These are phyloP conservation scores for Agrotis clavis DNA, from an alignment of 2,888 invertebrate species.

Conservation along the genomic window DNA sequence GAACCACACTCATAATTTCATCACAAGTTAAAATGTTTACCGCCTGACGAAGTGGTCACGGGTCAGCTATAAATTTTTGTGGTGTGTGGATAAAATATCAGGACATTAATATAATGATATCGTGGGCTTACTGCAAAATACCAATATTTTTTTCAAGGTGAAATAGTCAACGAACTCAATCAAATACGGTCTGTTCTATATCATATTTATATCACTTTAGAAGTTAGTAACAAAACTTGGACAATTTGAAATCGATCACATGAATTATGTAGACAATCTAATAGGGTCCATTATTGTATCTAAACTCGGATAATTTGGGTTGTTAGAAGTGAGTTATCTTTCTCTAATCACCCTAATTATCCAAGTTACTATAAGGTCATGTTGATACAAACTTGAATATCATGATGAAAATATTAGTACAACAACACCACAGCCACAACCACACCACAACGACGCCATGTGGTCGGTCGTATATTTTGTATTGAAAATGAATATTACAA, in stretches of 20 bases:
- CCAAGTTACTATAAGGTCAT: neutral
- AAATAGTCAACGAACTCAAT: neutral
- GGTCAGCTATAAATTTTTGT: too few species aligned
- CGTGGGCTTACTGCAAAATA: too few species aligned
- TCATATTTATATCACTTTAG: neutral
- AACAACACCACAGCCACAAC: too few species aligned
- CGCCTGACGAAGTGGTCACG: too few species aligned
- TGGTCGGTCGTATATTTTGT: too few species aligned
- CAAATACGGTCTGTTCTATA: neutral
- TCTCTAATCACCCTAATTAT: neutral
- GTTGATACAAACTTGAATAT: neutral
- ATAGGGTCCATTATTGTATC: neutral
- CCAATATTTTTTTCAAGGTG: neutral
- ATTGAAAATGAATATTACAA: too few species aligned
- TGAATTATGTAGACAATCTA: conserved; percentile 7
- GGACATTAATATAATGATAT: too few species aligned
- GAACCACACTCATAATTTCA: too few species aligned
- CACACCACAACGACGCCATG: too few species aligned
- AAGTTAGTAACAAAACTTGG: conserved; percentile 6
- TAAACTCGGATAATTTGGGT: neutral
- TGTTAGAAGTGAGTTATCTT: neutral
- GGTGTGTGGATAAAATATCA: too few species aligned
- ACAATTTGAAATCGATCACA: conserved; percentile 23
- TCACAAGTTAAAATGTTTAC: too few species aligned
- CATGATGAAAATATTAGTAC: too few species aligned